Evolutionary conservation across 2,113 vertebrate genomes (phyloP).

Genomic region (Pterocles gutturalis): DNA sequence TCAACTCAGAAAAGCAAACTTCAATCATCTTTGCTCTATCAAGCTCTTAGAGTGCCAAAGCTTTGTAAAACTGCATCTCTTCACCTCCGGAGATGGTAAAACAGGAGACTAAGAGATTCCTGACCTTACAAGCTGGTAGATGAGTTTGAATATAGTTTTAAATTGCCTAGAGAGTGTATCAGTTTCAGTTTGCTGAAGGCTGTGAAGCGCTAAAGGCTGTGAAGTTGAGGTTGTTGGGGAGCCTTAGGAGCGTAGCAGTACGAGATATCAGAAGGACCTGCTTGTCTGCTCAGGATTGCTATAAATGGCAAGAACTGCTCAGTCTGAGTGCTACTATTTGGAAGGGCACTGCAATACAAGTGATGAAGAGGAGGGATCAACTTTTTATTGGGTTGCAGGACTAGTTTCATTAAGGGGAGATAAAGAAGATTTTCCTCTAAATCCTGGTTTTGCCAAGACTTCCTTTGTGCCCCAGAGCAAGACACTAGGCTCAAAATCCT

Average conservation of each 20-base stretch:
- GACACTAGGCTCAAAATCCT: background rate
- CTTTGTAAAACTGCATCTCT: background rate
- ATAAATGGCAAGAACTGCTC: background rate
- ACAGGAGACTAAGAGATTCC: background rate
- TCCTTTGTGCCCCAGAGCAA: background rate
- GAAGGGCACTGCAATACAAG: background rate
- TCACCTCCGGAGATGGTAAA: background rate
- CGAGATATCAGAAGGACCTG: background rate
- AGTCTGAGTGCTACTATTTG: background rate
- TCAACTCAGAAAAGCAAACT: background rate
- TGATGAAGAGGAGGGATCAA: background rate
- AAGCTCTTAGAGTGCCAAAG: background rate
- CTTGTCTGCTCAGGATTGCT: background rate
- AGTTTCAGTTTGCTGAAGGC: background rate
- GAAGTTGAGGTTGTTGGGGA: background rate
- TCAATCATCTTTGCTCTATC: background rate
- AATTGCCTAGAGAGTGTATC: background rate
- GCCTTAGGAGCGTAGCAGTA: background rate
- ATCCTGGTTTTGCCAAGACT: background rate
- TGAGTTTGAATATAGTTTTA: background rate
- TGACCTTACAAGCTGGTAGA: background rate
- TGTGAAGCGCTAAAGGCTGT: background rate
- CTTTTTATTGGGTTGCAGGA: slow-evolving; percentile 27
- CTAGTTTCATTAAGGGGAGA: slow-evolving; percentile 37
- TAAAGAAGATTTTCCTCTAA: slow-evolving; percentile 25